Evolutionary conservation across 2,797 vertebrate species (phyloP), one percentile per base, ranked within the genome.

Genomic region (Xenopus petersii): DNA sequence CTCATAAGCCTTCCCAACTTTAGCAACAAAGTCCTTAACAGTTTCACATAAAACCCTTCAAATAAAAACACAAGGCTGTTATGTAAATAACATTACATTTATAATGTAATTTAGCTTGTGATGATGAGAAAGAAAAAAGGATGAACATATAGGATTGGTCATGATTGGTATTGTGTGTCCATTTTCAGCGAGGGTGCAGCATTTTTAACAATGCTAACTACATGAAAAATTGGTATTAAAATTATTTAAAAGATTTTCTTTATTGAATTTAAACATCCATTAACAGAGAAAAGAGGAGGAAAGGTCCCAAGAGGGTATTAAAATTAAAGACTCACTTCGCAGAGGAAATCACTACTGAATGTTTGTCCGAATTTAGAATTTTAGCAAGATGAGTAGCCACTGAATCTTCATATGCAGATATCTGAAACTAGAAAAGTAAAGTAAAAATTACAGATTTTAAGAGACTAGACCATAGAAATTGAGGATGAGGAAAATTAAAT

Each of bases 321-420:
- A 58, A 30, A 30, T 4, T 3, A 60, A 48, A 13, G 12, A 92
- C 96, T 93, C 82, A 99, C 98, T 98, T 97, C 86, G 96, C 94
- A 69, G 97, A 98, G 51, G 98, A 95, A 90, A 96, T 92, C 85
- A 99, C 92, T 84, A 98, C 95, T 0, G 97, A 94, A 81, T 95
- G 92, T 84, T 99, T 95, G 88, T 98, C 95, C 9, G 96, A 98
- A 90, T 96, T 97, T 70, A 99, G 94, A 87, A 99, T 98, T 90
- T 98, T 98, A 72, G 96, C 93, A 83, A 99, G 94, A 86, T 99
- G 96, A 86, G 93, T 86, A 80, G 96, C 94, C 42, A 99, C 94
- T 1, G 96, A 98, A 85, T 98, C 94, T 83, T 99, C 96, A 75
- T 99, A 99, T 69, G 94, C 86, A 73, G 96, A 92, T 86, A 99